phyloP scores from a whole-genome alignment of 2,888 invertebrate genomes.

The Chrysina gloriosa region DNA sequence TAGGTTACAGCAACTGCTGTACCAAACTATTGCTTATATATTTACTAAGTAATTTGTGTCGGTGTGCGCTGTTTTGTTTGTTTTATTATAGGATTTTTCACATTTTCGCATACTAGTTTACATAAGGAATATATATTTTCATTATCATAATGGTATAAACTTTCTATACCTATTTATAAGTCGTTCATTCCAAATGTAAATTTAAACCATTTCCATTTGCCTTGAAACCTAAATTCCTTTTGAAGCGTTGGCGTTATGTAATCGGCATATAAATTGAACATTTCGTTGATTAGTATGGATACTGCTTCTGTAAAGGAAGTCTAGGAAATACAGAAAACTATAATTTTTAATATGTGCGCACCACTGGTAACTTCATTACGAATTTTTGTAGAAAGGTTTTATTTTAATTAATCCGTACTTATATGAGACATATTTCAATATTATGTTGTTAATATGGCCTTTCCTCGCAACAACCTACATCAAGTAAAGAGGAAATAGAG shows the following conservation, averaged over 20 bases:
- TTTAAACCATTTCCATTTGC: slow-evolving; percentile 10
- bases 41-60: too few relatives aligned
- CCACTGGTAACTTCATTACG: too few relatives aligned
- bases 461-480: too few relatives aligned
- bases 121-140: background rate
- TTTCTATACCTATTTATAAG: background rate
- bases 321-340: too few relatives aligned
- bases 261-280: background rate
- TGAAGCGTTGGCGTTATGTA: background rate
- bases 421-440: too few relatives aligned
- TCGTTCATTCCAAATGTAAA: slow-evolving; percentile 15
- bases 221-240: slow-evolving; percentile 14
- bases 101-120: background rate
- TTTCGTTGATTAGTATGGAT: slow-evolving; percentile 1
- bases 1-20: too few relatives aligned
- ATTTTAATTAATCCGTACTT: too few relatives aligned
- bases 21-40: too few relatives aligned
- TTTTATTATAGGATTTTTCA: background rate
- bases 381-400: too few relatives aligned
- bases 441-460: too few relatives aligned
- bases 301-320: background rate
- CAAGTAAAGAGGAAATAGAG: too few relatives aligned
- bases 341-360: too few relatives aligned
- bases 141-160: background rate
- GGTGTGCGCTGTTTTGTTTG: background rate